These are phyloP conservation scores for Coleophora flavipennella DNA, from an alignment of 2,888 invertebrate species.

Conservation along the genomic window DNA sequence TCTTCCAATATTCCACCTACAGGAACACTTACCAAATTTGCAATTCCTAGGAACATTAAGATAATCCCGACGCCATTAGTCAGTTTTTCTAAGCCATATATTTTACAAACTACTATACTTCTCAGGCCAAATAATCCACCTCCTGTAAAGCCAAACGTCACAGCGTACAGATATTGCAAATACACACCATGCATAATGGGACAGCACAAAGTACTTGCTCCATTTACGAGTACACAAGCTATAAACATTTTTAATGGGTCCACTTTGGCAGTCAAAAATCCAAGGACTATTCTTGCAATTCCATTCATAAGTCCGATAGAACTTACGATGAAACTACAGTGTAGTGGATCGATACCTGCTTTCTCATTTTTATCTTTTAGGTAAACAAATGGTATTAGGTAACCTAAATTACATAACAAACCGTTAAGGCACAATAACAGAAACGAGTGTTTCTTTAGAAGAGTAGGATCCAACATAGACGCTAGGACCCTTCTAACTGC, in stretches of 20 bases:
- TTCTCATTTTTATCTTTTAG: constrained; percentile 6
- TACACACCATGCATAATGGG: constrained; percentile 4
- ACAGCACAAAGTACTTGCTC: constrained; percentile 5
- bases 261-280: constrained; percentile 4
- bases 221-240: background rate
- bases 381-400: constrained; percentile 12
- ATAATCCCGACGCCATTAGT: constrained; percentile 13
- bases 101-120: constrained; percentile 8
- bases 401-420: constrained; percentile 6
- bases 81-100: constrained; percentile 13
- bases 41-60: constrained; percentile 12
- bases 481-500: constrained; percentile 11
- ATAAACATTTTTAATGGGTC: constrained; percentile 7
- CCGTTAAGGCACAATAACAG: constrained; percentile 7
- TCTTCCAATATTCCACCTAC: constrained; percentile 1
- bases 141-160: constrained; percentile 8
- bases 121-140: constrained; percentile 5
- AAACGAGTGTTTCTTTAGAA: constrained; percentile 8
- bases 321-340: constrained; percentile 10
- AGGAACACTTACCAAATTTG: constrained; percentile 9
- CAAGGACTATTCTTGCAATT: constrained; percentile 8
- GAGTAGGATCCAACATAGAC: constrained; percentile 10
- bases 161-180: constrained; percentile 9
- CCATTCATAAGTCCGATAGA: constrained; percentile 7
- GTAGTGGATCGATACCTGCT: constrained; percentile 6